phyloP scores from a whole-genome alignment of 2,113 vertebrate species.

The Marcusenius ussheri region DNA sequence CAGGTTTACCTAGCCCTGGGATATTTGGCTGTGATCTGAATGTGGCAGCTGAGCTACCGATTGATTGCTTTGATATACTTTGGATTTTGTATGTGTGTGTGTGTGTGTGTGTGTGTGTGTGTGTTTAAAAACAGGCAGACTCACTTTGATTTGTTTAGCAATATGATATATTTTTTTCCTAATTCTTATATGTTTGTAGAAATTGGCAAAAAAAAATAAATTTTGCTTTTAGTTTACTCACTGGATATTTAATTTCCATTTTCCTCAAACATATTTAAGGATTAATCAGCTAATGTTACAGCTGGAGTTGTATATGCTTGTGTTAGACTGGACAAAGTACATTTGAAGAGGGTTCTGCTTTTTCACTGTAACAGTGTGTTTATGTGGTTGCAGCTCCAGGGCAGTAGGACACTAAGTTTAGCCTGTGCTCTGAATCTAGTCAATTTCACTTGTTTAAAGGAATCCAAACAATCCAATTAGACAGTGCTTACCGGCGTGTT shows the following conservation, averaged over 20 bases:
- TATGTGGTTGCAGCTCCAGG: background rate
- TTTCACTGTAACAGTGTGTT: background rate
- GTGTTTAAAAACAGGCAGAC: background rate
- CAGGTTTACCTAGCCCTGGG: too few species aligned
- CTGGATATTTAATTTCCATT: background rate
- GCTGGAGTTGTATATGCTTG: background rate
- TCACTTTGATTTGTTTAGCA: background rate
- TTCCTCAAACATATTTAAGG: background rate
- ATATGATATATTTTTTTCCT: background rate
- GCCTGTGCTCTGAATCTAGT: background rate
- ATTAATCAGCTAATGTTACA: background rate
- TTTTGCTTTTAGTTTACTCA: background rate
- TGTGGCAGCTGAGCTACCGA: background rate
- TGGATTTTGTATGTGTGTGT: background rate
- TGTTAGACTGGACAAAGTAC: background rate
- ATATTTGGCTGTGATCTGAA: too few species aligned
- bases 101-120: background rate
- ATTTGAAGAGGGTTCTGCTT: background rate
- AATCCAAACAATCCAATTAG: background rate
- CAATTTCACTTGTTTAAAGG: background rate
- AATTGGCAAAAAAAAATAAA: background rate
- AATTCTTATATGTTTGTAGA: background rate
- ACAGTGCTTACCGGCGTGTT: background rate
- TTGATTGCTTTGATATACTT: background rate
- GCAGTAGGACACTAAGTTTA: background rate